Base-by-base conservation (phyloP, 2,113 vertebrate species). In the Cavia aperea region DNA sequence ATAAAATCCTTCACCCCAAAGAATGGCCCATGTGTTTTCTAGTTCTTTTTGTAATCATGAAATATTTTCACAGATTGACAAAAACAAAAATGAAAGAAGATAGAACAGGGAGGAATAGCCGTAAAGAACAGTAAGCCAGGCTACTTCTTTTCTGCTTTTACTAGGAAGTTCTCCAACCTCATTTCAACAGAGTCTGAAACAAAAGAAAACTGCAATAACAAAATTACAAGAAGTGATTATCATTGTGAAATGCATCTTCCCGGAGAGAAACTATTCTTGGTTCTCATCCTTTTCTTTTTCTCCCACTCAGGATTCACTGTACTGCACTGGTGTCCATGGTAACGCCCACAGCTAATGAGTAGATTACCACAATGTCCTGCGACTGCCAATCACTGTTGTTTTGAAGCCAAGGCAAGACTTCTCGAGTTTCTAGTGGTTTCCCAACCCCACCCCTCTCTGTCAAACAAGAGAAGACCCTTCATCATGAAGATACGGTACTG, bases 271-370 rank as follows among this genome's bases (percentile, higher is more conserved):
- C 90, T 96, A 78, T 95, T 95, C 86, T 78, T 5, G 58, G 63
- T 82, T 95, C 95, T 51, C 93, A 94, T n/a, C 39, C 68, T 95
- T 96, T 81, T 92, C 51, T 94, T 93, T 96, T 92, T 96, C 90
- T 88, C 94, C 86, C 77, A 72, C 86, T 92, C 46, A 72, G 31
- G 51, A 78, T 73, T 89, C 73, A 72, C 5, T 19, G 16, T 65
- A 89, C 86, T 93, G 65, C 15, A 43, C 54, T 85, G 65, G 86
- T 96, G 75, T 77, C 95, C 94, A 79, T 92, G 95, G 81, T 75
- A 95, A 92, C 81, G 75, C 7, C 79, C 56, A 63, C 73, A 89
- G 31, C 31, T 72, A 56, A 86, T 5, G 6, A 83, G 83, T n/a
- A 89, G 49, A 86, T 83, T 81, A n/a, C 13, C 65, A 70, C 82